A percentile compares a stretch with the other conserved stretches of the same genome.
Evolutionary conservation across 2,797 vertebrate species (phyloP).

Genomic region (Tolypeutes matacus): DNA sequence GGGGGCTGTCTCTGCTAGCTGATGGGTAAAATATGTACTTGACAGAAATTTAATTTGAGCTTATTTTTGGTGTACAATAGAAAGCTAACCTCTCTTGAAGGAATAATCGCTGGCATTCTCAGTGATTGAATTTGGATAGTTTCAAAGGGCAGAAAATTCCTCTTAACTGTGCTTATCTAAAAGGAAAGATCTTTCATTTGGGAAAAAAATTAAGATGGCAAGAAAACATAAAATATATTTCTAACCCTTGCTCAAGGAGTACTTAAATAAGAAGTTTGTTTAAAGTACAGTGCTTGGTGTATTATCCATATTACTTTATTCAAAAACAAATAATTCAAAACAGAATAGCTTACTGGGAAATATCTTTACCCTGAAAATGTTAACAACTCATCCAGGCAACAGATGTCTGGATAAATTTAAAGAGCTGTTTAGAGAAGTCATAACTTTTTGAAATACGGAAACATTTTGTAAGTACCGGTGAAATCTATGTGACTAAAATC

Average conservation of each 20-base stretch:
- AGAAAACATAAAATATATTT: not conserved
- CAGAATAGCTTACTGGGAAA: constrained; percentile 41
- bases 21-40: not conserved
- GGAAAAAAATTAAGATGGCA: not conserved
- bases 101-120: not conserved
- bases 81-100: not conserved
- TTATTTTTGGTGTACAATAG: constrained; percentile 13
- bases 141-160: not conserved
- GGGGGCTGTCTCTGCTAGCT: not conserved
- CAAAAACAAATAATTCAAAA: constrained; percentile 32
- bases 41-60: not conserved
- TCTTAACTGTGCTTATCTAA: not conserved
- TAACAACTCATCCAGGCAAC: constrained; percentile 62
- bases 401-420: constrained; percentile 73
- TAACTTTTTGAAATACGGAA: constrained; percentile 73
- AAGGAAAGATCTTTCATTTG: not conserved
- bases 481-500: constrained; percentile 5
- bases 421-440: constrained; percentile 58
- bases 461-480: constrained; percentile 54
- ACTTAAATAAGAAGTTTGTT: not conserved
- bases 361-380: constrained; percentile 59
- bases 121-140: not conserved
- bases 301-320: constrained; percentile 12
- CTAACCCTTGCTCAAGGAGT: not conserved
- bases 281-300: not conserved